These are phyloP conservation scores for Pseudorhombus dupliciocellatus DNA, from an alignment of 2,113 vertebrate species.

Conservation along the genomic window DNA sequence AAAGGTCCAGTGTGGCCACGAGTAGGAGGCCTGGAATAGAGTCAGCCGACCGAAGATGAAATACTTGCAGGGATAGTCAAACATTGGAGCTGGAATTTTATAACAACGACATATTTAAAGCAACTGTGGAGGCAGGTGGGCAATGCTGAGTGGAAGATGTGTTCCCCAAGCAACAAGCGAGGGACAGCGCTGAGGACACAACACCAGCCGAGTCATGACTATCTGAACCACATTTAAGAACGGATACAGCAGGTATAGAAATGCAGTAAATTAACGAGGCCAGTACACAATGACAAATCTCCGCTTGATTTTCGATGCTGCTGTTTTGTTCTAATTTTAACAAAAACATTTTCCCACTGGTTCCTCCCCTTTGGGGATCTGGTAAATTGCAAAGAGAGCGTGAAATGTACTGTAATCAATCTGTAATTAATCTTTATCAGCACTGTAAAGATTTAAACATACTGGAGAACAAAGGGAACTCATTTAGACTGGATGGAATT, in stretches of 20 bases:
- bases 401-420: no score
- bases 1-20: slow-evolving; percentile 2
- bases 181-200: neutral
- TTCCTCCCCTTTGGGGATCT: neutral
- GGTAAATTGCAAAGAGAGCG: no score
- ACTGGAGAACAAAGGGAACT: neutral
- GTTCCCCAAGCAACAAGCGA: slow-evolving; percentile 5
- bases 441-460: neutral
- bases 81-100: neutral
- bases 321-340: neutral
- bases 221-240: slow-evolving; percentile 17
- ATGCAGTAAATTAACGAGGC: neutral
- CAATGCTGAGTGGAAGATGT: slow-evolving; percentile 16
- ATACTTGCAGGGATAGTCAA: slow-evolving; percentile 29
- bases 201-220: slow-evolving; percentile 4
- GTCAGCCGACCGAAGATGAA: slow-evolving; percentile 15
- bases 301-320: neutral
- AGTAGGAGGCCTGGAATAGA: slow-evolving; percentile 8
- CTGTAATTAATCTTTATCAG: no score
- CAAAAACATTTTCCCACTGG: neutral
- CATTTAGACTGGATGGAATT: neutral
- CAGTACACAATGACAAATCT: no score
- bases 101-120: slow-evolving; percentile 28
- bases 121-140: slow-evolving; percentile 24
- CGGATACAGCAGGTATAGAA: neutral